These are phyloP conservation scores for Achroia grisella DNA, from an alignment of 1,140 invertebrate genomes.

Conservation along the genomic window DNA sequence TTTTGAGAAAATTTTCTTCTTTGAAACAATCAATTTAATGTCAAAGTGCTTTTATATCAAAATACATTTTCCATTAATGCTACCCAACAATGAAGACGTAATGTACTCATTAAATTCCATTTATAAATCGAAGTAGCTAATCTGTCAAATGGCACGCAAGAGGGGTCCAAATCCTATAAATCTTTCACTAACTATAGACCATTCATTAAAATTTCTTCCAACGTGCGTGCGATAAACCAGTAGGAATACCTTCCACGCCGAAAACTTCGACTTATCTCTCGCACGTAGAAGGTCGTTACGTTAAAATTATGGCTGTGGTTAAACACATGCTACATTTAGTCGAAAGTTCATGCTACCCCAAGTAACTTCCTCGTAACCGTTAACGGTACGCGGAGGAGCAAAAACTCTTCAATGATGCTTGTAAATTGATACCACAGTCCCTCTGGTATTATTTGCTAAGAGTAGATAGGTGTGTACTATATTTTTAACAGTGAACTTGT, in stretches of 20 bases:
- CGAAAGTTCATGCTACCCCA: conserved; percentile 61
- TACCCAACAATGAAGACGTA: too few species aligned
- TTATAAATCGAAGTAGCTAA: conserved; percentile 13
- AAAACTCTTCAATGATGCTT: conserved; percentile 20
- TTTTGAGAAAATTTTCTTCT: too few species aligned
- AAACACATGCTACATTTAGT: conserved; percentile 71
- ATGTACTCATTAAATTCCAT: conserved; percentile 14
- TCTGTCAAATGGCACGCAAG: conserved; percentile 19
- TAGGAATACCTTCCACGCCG: conserved; percentile 36
- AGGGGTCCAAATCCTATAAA: conserved; percentile 21
- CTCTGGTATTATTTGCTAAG: too few species aligned
- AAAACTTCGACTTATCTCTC: conserved; percentile 68
- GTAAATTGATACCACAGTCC: too few species aligned
- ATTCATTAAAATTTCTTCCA: conserved; percentile 62
- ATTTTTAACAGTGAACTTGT: too few species aligned
- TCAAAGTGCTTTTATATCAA: too few species aligned
- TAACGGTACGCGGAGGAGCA: conserved; percentile 16
- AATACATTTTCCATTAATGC: too few species aligned
- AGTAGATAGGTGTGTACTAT: too few species aligned
- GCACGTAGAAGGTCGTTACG: conserved; percentile 64
- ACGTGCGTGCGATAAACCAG: conserved; percentile 63
- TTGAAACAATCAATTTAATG: too few species aligned
- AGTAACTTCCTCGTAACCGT: conserved; percentile 44
- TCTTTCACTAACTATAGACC: conserved; percentile 27
- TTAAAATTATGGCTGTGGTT: conserved; percentile 62